These are phyloP conservation scores for Enteromius afrohamiltoni DNA, from an alignment of 2,797 vertebrate genomes.

Conservation along the genomic window DNA sequence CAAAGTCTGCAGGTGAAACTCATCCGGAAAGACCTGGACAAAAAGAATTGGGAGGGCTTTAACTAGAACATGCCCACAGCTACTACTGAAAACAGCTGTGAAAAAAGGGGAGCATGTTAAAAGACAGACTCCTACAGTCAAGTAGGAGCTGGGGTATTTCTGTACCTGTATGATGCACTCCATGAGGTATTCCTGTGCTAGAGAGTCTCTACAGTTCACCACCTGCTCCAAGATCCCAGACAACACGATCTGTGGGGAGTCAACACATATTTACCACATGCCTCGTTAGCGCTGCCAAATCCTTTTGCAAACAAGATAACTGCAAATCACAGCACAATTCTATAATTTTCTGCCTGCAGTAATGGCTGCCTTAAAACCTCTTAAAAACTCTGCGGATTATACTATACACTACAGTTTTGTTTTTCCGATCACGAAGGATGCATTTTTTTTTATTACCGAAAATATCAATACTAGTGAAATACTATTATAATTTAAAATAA, in stretches of 20 bases:
- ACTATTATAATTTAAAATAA: not conserved
- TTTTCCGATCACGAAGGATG: not conserved
- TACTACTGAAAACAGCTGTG: not conserved
- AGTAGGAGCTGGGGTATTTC: not conserved
- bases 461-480: not conserved
- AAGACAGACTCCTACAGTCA: not conserved
- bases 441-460: not conserved
- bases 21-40: slow-evolving; percentile 94
- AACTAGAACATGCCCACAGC: not conserved
- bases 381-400: not conserved
- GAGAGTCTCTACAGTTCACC: slow-evolving; percentile 95
- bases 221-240: slow-evolving; percentile 96
- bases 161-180: slow-evolving; percentile 99
- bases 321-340: not conserved
- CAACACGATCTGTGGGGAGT: slow-evolving; percentile 85
- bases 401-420: not conserved
- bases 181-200: slow-evolving; percentile 99
- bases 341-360: not conserved
- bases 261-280: not conserved
- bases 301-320: not conserved
- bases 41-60: not conserved
- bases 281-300: not conserved
- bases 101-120: not conserved
- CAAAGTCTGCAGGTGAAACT: slow-evolving; percentile 98
- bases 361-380: not conserved